Percentiles rank a stretch among this genome's conserved stretches.
Conservation (phyloP, 2,113 vertebrate genomes). For the Ariopsis seemanni region DNA sequence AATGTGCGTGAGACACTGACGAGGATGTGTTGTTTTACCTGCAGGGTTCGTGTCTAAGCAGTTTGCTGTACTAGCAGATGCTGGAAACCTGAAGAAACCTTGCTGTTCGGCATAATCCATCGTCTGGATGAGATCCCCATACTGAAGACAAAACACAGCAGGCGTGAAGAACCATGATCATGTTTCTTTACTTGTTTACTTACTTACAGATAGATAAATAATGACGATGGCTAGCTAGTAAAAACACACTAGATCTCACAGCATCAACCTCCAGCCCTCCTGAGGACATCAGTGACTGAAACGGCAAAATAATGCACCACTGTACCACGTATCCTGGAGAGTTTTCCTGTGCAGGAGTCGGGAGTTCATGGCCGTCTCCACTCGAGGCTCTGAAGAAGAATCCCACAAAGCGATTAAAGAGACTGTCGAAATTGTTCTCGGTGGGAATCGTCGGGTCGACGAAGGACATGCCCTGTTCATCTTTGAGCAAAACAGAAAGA, state of each 20-base stretch:
- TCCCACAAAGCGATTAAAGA: slow-evolving; percentile 71
- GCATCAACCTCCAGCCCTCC: neutral
- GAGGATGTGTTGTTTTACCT: slow-evolving; percentile 69
- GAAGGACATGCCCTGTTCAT: slow-evolving; percentile 78
- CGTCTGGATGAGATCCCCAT: slow-evolving; percentile 72
- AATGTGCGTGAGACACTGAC: neutral
- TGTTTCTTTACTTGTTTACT: no score
- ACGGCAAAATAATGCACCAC: neutral
- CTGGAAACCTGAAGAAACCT: slow-evolving; percentile 77
- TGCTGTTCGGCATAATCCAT: slow-evolving; percentile 53
- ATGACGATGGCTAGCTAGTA: neutral
- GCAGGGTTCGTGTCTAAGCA: slow-evolving; percentile 85
- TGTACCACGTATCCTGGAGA: slow-evolving; percentile 75
- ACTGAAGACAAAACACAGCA: slow-evolving; percentile 68
- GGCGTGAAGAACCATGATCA: neutral
- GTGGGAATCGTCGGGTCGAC: slow-evolving; percentile 79
- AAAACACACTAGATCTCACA: neutral
- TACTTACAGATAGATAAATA: no score
- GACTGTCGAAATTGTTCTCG: slow-evolving; percentile 76
- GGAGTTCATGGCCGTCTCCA: neutral
- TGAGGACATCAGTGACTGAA: neutral
- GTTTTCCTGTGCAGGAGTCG: slow-evolving; percentile 36
- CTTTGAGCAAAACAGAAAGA: slow-evolving; percentile 65
- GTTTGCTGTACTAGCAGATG: slow-evolving; percentile 72
- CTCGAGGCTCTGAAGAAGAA: slow-evolving; percentile 59